A percentile compares a stretch with the other conserved stretches of the same genome.
These are phyloP conservation scores for Melanargia galathea DNA, from an alignment of 2,888 invertebrate species.

Conservation along the genomic window DNA sequence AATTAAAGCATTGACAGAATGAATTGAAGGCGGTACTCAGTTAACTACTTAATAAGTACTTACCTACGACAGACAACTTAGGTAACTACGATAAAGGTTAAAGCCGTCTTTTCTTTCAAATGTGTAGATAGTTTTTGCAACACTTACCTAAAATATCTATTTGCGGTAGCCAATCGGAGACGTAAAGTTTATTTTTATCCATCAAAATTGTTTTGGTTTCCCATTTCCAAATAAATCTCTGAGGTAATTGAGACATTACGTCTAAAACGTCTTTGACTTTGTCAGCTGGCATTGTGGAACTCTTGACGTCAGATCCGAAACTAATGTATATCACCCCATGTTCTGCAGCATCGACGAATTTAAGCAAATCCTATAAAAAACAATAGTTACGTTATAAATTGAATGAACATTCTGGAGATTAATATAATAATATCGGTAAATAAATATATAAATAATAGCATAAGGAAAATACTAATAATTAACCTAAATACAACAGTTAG, in stretches of 20 bases:
- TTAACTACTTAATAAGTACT: too few species aligned
- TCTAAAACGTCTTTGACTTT: slow-evolving; percentile 83
- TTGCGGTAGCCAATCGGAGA: slow-evolving; percentile 87
- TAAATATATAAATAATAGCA: too few species aligned
- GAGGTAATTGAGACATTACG: slow-evolving; percentile 84
- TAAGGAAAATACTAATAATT: neutral
- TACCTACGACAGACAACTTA: neutral
- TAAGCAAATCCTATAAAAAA: slow-evolving; percentile 71
- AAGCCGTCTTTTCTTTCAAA: too few species aligned
- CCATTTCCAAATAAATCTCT: slow-evolving; percentile 91
- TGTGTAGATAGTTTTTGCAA: neutral
- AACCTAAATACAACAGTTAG: too few species aligned
- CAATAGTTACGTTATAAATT: neutral
- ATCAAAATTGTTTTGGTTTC: slow-evolving; percentile 82
- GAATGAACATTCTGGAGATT: too few species aligned
- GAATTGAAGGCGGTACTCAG: neutral
- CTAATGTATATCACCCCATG: slow-evolving; percentile 89
- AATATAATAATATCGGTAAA: too few species aligned
- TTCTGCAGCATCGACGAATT: slow-evolving; percentile 84
- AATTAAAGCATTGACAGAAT: too few species aligned
- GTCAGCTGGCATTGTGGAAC: slow-evolving; percentile 83
- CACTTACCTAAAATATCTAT: slow-evolving; percentile 85
- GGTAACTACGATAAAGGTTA: neutral
- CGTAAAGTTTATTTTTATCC: slow-evolving; percentile 84
- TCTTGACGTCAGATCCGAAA: slow-evolving; percentile 88